Percentiles rank a stretch among this genome's conserved stretches.
phyloP scores from a whole-genome alignment of 2,113 vertebrate genomes.

The Festucalex cinctus region DNA sequence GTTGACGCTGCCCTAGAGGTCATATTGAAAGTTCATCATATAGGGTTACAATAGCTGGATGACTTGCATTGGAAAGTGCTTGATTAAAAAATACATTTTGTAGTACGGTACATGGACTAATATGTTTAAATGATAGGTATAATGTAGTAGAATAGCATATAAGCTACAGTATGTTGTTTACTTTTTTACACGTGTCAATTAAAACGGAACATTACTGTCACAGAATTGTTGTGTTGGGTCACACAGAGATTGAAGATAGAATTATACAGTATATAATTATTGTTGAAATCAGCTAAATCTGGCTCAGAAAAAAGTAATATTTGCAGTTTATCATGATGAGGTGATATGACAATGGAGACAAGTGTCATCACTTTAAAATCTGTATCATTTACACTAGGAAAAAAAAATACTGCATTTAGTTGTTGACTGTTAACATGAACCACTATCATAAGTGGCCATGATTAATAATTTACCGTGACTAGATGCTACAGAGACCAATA shows the following conservation, averaged over 20 bases:
- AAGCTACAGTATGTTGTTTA: no score
- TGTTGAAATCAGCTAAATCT: constrained; percentile 3
- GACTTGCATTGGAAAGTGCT: constrained; percentile 7
- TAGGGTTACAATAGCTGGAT: constrained; percentile 15
- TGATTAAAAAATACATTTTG: background rate
- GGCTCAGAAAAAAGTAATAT: constrained; percentile 44
- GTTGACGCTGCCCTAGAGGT: background rate
- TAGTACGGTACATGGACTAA: background rate
- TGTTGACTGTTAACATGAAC: background rate
- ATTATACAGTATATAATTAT: background rate
- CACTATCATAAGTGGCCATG: background rate
- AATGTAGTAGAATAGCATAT: background rate
- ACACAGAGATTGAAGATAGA: background rate
- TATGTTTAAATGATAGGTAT: no score
- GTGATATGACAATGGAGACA: constrained; percentile 42
- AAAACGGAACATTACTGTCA: background rate
- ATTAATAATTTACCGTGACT: background rate
- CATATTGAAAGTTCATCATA: background rate
- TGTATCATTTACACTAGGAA: background rate
- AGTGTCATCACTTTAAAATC: constrained; percentile 28
- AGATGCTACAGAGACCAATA: background rate
- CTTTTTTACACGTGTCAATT: background rate
- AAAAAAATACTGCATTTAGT: background rate
- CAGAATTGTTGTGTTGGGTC: background rate
- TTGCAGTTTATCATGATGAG: constrained; percentile 46